Base-by-base conservation (phyloP, 2,113 vertebrate species). In the Dunckerocampus dactyliophorus region DNA sequence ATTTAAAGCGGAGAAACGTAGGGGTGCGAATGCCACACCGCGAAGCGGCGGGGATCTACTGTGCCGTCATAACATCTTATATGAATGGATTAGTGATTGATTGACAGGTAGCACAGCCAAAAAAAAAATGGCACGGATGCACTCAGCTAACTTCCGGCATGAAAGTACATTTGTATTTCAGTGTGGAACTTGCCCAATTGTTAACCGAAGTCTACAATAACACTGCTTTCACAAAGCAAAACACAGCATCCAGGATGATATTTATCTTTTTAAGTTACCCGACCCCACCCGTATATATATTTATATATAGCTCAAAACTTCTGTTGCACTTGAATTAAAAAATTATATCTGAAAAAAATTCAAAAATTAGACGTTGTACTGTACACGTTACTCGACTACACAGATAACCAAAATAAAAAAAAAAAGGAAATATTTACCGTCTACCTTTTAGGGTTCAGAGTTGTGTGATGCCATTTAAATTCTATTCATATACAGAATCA, bases 351-450 rank as follows among this genome's bases (percentile, higher is more conserved):
- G 85, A 90, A 91, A 91, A 89, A 77, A 91, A 91, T 90, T 80
- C 75, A 83, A 88, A 87, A 90, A 90, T 87, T 81, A 90, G 85
- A 90, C 85, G 82, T 89, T 80, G 87, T 89, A 90, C 90, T 92
- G 89, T 92, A 91, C 90, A 91, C 88, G 75, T 89, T 88, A 91
- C 87, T 83, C 85, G 85, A 90, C 91, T 90, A 91, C 91, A 92
- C 89, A 89, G 67, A 90, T 89, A 89, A 89, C 87, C 88, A 91
- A 89, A n/a, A n/a, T n/a, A n/a, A n/a, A 86, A 72, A 62, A 70
- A 72, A 22, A 78, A 69, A 80, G 84, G 63, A 77, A 88, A 89
- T 90, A 89, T 88, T 88, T 88, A 34, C 31, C 6, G 31, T 34
- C 85, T 90, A 90, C 76, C 82, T 85, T 87, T 81, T 73, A 83